Evolutionary conservation across 92 coral and sea anemone species (phyloP).

Genomic region (Porites cylindrica): DNA sequence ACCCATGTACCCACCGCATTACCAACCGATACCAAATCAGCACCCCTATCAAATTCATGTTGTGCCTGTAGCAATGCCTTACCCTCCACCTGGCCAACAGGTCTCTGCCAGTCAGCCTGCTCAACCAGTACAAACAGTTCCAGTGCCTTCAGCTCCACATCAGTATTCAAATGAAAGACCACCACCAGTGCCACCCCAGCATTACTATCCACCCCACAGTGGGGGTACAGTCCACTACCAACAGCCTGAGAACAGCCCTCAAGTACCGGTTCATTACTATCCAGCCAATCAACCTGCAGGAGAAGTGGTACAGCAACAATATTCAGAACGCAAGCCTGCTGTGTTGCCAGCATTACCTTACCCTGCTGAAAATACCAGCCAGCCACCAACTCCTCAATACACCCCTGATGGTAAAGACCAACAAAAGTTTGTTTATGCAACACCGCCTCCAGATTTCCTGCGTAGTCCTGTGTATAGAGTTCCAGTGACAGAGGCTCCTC

Average conservation of each 20-base stretch:
- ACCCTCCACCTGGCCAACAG: slow-evolving; percentile 46
- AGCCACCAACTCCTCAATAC: slow-evolving; percentile 79
- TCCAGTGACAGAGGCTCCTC: slow-evolving; percentile 52
- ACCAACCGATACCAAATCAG: slow-evolving; percentile 48
- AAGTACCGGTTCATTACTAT: slow-evolving; percentile 54
- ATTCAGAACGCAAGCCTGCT: slow-evolving; percentile 62
- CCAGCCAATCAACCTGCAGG: slow-evolving; percentile 69
- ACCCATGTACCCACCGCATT: slow-evolving; percentile 54
- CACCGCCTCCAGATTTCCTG: slow-evolving; percentile 75
- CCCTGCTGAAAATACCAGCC: slow-evolving; percentile 65
- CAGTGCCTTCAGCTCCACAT: slow-evolving; percentile 43
- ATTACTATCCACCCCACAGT: slow-evolving; percentile 45
- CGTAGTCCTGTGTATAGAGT: slow-evolving; percentile 89
- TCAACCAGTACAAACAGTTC: slow-evolving; percentile 42
- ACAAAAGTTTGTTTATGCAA: slow-evolving; percentile 75
- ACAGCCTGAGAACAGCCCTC: slow-evolving; percentile 28
- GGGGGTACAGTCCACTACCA: slow-evolving; percentile 30
- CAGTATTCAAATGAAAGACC: slow-evolving; percentile 42
- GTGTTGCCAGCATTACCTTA: slow-evolving; percentile 61
- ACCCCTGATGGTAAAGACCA: slow-evolving; percentile 63
- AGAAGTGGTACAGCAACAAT: slow-evolving; percentile 50
- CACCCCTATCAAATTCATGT: slow-evolving; percentile 43
- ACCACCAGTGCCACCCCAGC: slow-evolving; percentile 67
- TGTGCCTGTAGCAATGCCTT: slow-evolving; percentile 39
- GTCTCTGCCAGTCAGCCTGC: slow-evolving; percentile 59